A percentile compares a stretch with the other conserved stretches of the same genome.
Evolutionary conservation across 2,888 invertebrate genomes (phyloP).

Genomic region (Rhagonycha fulva): DNA sequence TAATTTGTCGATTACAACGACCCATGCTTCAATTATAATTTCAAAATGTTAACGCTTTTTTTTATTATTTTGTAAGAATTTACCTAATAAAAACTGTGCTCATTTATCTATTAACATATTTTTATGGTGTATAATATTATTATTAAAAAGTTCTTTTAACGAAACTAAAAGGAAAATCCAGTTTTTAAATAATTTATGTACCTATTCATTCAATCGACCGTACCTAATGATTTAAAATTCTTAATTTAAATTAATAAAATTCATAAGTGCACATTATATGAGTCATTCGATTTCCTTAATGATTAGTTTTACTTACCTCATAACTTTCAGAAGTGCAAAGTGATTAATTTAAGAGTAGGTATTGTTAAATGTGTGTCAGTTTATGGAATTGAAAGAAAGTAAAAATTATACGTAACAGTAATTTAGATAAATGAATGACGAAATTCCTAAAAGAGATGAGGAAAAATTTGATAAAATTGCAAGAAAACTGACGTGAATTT

Average conservation of each 20-base stretch:
- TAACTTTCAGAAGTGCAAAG: not conserved
- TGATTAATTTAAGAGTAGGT: not conserved
- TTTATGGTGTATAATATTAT: not conserved
- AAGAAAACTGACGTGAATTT: not conserved
- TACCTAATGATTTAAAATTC: not conserved
- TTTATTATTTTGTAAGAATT: no score
- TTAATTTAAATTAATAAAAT: not conserved
- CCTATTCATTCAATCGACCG: not conserved
- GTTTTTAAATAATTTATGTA: not conserved
- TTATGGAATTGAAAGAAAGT: not conserved
- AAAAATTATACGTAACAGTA: not conserved
- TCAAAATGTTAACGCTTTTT: no score
- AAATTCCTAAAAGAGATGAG: not conserved
- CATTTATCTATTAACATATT: not conserved
- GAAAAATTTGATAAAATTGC: not conserved
- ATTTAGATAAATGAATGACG: not conserved
- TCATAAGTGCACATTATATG: not conserved
- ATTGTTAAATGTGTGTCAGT: not conserved
- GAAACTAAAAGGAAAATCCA: not conserved
- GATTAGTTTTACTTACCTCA: not conserved
- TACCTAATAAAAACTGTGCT: not conserved
- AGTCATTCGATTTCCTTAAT: not conserved
- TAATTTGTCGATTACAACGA: no score
- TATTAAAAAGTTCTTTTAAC: not conserved
- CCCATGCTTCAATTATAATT: no score